Conservation (phyloP, 2,113 vertebrate genomes). For the Odocoileus virginianus region DNA sequence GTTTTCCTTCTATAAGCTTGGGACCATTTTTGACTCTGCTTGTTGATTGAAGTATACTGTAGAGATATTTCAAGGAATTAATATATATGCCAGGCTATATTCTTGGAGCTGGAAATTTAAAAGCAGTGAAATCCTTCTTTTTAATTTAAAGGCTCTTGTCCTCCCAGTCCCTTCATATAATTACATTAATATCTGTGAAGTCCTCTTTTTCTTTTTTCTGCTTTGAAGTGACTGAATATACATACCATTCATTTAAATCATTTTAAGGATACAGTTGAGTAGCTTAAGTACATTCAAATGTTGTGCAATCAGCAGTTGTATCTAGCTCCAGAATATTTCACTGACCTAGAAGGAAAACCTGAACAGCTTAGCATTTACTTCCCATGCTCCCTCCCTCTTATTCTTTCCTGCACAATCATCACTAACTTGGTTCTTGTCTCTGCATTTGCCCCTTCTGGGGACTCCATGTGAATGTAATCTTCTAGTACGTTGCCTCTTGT, state of each 20-base stretch:
- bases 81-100: background rate
- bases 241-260: background rate
- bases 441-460: background rate
- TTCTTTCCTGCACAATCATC: background rate
- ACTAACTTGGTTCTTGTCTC: background rate
- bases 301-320: background rate
- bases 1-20: background rate
- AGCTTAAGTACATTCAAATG: background rate
- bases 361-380: background rate
- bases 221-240: background rate
- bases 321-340: background rate
- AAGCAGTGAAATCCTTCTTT: background rate
- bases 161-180: background rate
- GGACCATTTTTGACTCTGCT: background rate
- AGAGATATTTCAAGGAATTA: background rate
- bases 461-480: no score
- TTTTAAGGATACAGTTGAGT: background rate
- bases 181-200: background rate
- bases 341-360: background rate
- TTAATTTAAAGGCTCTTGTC: background rate
- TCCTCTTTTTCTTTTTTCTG: background rate
- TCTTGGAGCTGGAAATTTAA: background rate
- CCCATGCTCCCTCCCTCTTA: accelerated
- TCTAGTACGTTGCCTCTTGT: background rate
- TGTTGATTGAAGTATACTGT: background rate